Evolutionary conservation across 2,797 vertebrate genomes (phyloP).

Genomic region (Acanthurus tractus): DNA sequence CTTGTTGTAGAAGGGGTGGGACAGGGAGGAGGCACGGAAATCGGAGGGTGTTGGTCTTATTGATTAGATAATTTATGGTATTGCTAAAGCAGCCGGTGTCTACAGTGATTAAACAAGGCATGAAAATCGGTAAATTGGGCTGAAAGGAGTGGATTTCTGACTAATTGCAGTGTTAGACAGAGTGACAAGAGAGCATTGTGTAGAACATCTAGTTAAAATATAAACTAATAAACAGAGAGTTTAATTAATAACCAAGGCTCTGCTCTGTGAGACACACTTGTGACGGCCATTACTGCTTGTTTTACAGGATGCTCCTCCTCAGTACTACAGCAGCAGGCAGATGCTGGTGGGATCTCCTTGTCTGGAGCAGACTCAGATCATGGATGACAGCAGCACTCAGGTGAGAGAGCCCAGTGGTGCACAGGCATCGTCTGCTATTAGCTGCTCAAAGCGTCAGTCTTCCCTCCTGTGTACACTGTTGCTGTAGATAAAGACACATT

Average conservation of each 20-base stretch:
- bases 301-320: conserved; percentile 81
- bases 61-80: conserved; percentile 82
- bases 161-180: conserved; percentile 48
- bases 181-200: conserved; percentile 5
- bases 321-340: conserved; percentile 90
- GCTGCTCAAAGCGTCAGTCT: background rate
- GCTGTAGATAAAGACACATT: background rate
- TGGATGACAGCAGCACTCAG: conserved; percentile 60
- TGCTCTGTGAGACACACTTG: conserved; percentile 7
- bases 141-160: conserved; percentile 64
- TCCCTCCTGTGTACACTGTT: background rate
- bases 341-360: conserved; percentile 81
- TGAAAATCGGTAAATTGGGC: conserved; percentile 75
- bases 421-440: background rate
- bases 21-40: conserved; percentile 70
- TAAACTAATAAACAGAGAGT: background rate
- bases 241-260: conserved; percentile 12
- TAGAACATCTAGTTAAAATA: background rate
- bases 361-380: conserved; percentile 66
- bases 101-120: conserved; percentile 75
- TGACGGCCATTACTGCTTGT: conserved; percentile 30
- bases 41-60: conserved; percentile 78
- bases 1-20: conserved; percentile 67
- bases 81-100: conserved; percentile 60
- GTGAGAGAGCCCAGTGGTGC: conserved; percentile 43